phyloP scores from a whole-genome alignment of 1,140 invertebrate species.

The Aphelinus certus region DNA sequence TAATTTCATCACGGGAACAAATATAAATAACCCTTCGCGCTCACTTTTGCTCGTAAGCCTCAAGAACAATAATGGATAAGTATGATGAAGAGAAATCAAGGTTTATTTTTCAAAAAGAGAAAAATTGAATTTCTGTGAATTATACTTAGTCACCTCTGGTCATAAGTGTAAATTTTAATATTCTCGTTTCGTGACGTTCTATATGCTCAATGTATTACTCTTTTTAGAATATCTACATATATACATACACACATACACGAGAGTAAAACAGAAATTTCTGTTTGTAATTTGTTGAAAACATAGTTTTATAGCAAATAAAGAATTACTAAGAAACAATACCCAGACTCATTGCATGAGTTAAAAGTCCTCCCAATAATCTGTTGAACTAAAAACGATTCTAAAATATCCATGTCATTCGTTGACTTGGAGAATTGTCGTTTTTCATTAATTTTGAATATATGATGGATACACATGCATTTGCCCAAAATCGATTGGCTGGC shows the following conservation, averaged over 20 bases:
- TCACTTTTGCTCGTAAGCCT: conserved; percentile 19
- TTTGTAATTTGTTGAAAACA: conserved; percentile 58
- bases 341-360: conserved; percentile 20
- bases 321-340: conserved; percentile 53
- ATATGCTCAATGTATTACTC: conserved; percentile 43
- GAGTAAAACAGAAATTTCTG: conserved; percentile 42
- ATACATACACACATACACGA: conserved; percentile 41
- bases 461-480: no score
- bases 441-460: no score
- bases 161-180: conserved; percentile 37
- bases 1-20: conserved; percentile 28
- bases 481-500: no score
- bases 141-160: conserved; percentile 32
- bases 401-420: no score
- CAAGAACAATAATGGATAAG: conserved; percentile 18
- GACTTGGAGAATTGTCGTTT: no score
- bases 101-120: conserved; percentile 20
- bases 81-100: conserved; percentile 1
- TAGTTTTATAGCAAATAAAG: conserved; percentile 65
- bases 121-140: conserved; percentile 34
- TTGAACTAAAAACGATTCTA: no score
- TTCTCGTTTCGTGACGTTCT: conserved; percentile 44
- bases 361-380: conserved; percentile 1
- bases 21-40: conserved; percentile 25
- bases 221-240: conserved; percentile 42